Evolutionary conservation across 2,113 vertebrate species (phyloP).

Genomic region (Ranitomeya imitator): DNA sequence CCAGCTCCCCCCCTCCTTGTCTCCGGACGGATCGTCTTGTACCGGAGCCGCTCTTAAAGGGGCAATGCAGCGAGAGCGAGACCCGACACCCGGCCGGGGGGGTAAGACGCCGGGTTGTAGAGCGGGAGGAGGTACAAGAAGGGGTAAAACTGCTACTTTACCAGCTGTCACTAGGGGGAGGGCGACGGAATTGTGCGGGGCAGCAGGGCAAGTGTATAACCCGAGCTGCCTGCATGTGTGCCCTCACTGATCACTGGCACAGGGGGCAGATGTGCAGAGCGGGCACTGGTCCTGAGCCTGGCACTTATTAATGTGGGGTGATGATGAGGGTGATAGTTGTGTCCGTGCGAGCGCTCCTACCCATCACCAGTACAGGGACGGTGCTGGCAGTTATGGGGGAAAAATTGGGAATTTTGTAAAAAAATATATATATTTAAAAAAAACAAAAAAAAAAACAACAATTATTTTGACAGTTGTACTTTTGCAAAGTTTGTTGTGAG

Average conservation of each 20-base stretch:
- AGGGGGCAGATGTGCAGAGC: background rate
- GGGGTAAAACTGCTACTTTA: background rate
- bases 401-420: too few relatives aligned
- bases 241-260: background rate
- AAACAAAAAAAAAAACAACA: too few relatives aligned
- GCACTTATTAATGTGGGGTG: background rate
- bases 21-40: slow-evolving; percentile 51
- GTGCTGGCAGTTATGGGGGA: too few relatives aligned
- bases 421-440: too few relatives aligned
- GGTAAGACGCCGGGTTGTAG: slow-evolving; percentile 29
- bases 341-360: too few relatives aligned
- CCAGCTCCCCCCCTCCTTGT: slow-evolving; percentile 36
- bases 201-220: slow-evolving; percentile 16
- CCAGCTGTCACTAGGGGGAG: slow-evolving; percentile 32
- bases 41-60: slow-evolving; percentile 57
- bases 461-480: too few relatives aligned
- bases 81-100: slow-evolving; percentile 20
- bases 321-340: too few relatives aligned
- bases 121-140: background rate
- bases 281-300: background rate
- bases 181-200: slow-evolving; percentile 6
- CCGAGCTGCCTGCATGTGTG: background rate
- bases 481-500: too few relatives aligned
- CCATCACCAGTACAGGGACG: background rate
- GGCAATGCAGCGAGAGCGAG: slow-evolving; percentile 37